These are phyloP conservation scores for Sebastolobus alascanus DNA, from an alignment of 2,797 vertebrate species.

Conservation along the genomic window DNA sequence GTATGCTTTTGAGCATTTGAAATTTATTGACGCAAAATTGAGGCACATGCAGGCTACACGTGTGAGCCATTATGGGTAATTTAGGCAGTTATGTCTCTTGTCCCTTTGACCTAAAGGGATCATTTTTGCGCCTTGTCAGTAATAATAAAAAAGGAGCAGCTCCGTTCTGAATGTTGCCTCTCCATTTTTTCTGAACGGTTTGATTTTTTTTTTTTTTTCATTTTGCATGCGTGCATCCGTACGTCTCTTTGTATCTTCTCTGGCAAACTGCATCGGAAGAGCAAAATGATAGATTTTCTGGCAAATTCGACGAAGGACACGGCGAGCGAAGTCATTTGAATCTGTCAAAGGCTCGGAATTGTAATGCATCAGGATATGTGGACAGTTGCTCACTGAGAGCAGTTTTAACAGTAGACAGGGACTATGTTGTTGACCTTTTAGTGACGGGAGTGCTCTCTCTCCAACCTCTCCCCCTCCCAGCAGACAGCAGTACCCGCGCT, in stretches of 20 bases:
- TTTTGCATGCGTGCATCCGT: conserved; percentile 40
- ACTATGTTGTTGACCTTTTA: conserved; percentile 46
- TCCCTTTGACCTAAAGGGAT: conserved; percentile 82
- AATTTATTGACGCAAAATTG: conserved; percentile 76
- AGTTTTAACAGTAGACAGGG: conserved; percentile 32
- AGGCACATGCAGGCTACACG: conserved; percentile 68
- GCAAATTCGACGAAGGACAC: neutral
- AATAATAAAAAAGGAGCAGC: conserved; percentile 79
- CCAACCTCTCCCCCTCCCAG: conserved; percentile 16
- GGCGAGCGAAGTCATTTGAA: conserved; percentile 16
- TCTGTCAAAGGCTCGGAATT: conserved; percentile 6
- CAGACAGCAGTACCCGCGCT: conserved; percentile 63
- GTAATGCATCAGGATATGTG: conserved; percentile 20
- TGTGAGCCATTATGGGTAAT: conserved; percentile 85
- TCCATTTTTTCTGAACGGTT: conserved; percentile 46
- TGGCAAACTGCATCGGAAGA: conserved; percentile 3
- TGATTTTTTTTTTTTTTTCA: conserved; percentile 61
- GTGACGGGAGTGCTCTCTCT: conserved; percentile 18
- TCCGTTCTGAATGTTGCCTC: conserved; percentile 48
- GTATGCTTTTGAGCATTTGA: conserved; percentile 69
- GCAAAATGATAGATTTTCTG: conserved; percentile 31
- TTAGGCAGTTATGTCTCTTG: conserved; percentile 83
- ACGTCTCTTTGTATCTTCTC: conserved; percentile 27
- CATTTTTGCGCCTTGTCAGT: conserved; percentile 83
- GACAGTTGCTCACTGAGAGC: conserved; percentile 26